These are phyloP conservation scores for Augochlorella aurata DNA, from an alignment of 2,888 invertebrate genomes.

Conservation along the genomic window DNA sequence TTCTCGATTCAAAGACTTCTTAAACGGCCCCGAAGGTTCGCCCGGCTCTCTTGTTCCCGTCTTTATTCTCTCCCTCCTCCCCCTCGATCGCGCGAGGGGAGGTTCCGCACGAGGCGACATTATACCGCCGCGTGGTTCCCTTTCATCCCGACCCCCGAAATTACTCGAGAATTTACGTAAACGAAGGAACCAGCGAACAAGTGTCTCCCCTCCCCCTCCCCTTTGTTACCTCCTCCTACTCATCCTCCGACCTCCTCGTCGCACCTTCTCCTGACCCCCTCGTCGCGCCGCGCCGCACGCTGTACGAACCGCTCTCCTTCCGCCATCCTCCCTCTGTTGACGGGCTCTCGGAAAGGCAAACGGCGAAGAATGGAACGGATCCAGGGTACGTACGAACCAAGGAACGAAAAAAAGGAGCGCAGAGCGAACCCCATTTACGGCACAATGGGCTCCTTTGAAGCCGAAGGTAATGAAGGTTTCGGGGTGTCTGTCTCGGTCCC, in stretches of 20 bases:
- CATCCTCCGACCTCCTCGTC: background rate
- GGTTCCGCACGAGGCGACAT: constrained; percentile 69
- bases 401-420: constrained; percentile 57
- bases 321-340: constrained; percentile 50
- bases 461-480: constrained; percentile 77
- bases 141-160: constrained; percentile 53
- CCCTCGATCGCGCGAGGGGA: constrained; percentile 56
- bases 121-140: constrained; percentile 51
- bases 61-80: constrained; percentile 51
- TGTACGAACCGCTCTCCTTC: constrained; percentile 27
- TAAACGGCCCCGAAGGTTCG: constrained; percentile 54
- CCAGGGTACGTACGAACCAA: constrained; percentile 64
- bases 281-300: background rate
- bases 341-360: constrained; percentile 71
- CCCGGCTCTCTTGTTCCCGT: constrained; percentile 43
- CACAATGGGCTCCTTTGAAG: constrained; percentile 77
- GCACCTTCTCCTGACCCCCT: constrained; percentile 36
- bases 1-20: constrained; percentile 73
- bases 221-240: background rate
- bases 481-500: constrained; percentile 71
- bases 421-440: constrained; percentile 75
- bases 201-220: constrained; percentile 37
- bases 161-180: constrained; percentile 69
- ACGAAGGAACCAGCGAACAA: constrained; percentile 62
- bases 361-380: constrained; percentile 72